phyloP scores from a whole-genome alignment of 2,888 invertebrate species.

The Phaonia tiefii region DNA sequence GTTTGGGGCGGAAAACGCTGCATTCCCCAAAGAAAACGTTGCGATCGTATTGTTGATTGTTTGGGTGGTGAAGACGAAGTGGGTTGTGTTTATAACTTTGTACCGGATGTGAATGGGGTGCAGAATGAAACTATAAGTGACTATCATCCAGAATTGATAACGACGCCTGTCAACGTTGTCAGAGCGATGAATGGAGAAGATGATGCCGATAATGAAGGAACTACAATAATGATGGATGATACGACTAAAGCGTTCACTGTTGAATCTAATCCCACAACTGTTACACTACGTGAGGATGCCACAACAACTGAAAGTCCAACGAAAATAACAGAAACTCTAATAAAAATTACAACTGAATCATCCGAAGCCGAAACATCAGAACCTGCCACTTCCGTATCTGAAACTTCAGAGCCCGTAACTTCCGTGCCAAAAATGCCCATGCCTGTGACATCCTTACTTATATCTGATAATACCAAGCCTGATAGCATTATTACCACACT shows the following conservation, averaged over 20 bases:
- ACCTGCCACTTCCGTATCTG: constrained; percentile 35
- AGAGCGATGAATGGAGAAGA: background rate
- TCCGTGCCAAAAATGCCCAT: too few species aligned
- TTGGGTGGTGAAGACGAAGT: constrained; percentile 90
- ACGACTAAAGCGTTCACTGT: background rate
- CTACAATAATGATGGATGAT: constrained; percentile 19
- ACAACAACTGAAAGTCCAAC: constrained; percentile 44
- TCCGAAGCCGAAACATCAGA: constrained; percentile 37
- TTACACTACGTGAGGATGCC: constrained; percentile 1
- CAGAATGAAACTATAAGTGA: constrained; percentile 73
- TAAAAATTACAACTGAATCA: background rate
- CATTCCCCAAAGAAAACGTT: constrained; percentile 84
- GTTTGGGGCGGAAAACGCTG: constrained; percentile 85
- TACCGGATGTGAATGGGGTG: constrained; percentile 74
- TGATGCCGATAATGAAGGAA: constrained; percentile 4
- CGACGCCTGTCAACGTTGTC: constrained; percentile 24
- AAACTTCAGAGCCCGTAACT: constrained; percentile 7
- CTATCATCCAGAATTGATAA: constrained; percentile 69
- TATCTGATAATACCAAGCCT: background rate
- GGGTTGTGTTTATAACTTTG: constrained; percentile 82
- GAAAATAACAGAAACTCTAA: background rate
- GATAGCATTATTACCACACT: constrained; percentile 31
- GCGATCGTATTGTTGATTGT: constrained; percentile 89
- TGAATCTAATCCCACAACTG: constrained; percentile 9
- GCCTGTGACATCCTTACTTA: background rate